Evolutionary conservation across 2,797 vertebrate genomes (phyloP).

Genomic region (Anabacerthia variegaticeps): DNA sequence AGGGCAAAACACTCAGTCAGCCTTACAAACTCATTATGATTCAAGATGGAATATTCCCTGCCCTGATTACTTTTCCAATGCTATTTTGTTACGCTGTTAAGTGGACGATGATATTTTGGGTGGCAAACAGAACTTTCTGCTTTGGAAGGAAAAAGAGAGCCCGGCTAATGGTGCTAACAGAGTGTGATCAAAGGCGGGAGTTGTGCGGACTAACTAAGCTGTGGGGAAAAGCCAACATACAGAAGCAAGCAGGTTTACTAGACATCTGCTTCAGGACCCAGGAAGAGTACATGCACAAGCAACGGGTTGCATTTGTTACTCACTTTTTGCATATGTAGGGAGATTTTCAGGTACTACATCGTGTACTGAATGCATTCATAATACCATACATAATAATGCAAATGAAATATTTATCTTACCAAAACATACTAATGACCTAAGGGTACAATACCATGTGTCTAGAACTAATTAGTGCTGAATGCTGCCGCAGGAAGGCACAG

Average conservation of each 20-base stretch:
- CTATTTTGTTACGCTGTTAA: not conserved
- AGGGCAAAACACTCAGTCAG: not conserved
- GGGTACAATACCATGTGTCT: not conserved
- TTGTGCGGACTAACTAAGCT: rapidly evolving
- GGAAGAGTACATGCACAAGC: not conserved
- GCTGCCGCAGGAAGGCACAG: not conserved
- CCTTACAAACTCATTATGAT: not conserved
- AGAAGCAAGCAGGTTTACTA: not conserved
- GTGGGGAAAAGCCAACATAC: not conserved
- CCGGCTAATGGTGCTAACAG: not conserved
- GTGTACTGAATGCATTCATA: not conserved
- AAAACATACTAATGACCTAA: not conserved
- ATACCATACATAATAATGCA: not conserved
- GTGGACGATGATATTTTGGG: not conserved
- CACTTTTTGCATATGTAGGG: not conserved
- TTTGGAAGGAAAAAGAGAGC: not conserved
- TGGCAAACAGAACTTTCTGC: not conserved
- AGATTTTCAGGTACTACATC: not conserved
- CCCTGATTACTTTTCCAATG: not conserved
- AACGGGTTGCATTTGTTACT: not conserved
- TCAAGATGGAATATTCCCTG: not conserved
- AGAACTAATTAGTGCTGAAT: not conserved
- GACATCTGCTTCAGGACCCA: not conserved
- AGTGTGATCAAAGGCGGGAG: rapidly evolving
- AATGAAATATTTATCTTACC: not conserved